Evolutionary conservation across 2,888 invertebrate genomes (phyloP).

Genomic region (Drosophila pseudotakahashii): DNA sequence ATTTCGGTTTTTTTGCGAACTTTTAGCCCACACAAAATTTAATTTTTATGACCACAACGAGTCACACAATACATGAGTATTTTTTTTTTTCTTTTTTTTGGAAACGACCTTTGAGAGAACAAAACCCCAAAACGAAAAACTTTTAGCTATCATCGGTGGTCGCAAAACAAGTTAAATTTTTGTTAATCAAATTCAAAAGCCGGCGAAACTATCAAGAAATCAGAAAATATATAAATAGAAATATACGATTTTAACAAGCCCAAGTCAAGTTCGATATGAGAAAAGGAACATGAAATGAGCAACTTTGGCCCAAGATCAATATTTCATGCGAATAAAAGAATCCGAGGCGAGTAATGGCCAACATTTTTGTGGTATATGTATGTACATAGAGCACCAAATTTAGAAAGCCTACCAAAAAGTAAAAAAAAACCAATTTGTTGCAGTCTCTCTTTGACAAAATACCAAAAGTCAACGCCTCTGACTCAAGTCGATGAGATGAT

Average conservation of each 20-base stretch:
- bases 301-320: constrained; percentile 28
- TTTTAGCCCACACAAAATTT: constrained; percentile 38
- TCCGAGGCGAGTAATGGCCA: constrained; percentile 24
- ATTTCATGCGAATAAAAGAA: constrained; percentile 35
- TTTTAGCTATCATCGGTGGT: constrained; percentile 48
- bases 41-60: constrained; percentile 37
- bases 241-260: constrained; percentile 54
- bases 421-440: constrained; percentile 15
- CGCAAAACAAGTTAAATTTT: constrained; percentile 67
- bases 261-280: constrained; percentile 33
- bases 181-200: constrained; percentile 63
- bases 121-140: constrained; percentile 49
- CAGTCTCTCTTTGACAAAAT: constrained; percentile 47
- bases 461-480: constrained; percentile 68
- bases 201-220: constrained; percentile 52
- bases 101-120: constrained; percentile 74
- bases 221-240: constrained; percentile 60
- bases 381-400: constrained; percentile 57
- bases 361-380: constrained; percentile 29
- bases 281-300: constrained; percentile 10
- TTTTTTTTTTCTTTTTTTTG: constrained; percentile 13
- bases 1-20: constrained; percentile 12
- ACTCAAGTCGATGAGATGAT: constrained; percentile 33
- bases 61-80: constrained; percentile 29
- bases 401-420: constrained; percentile 64